Evolutionary conservation across 2,797 vertebrate genomes (phyloP).

Genomic region (Threskiornis aethiopicus): DNA sequence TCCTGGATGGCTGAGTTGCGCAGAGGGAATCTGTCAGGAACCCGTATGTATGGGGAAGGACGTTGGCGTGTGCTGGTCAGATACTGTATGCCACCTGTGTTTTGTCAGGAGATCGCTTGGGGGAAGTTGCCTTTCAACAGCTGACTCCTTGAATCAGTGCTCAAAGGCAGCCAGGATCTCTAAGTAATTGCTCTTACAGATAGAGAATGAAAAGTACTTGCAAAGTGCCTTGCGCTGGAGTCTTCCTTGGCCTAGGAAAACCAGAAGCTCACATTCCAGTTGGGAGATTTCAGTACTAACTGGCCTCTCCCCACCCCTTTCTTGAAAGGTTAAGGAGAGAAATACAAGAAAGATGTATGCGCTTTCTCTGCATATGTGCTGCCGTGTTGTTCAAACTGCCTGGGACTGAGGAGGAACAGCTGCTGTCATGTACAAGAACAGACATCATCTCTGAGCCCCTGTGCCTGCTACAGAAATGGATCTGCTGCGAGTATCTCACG

Average conservation of each 20-base stretch:
- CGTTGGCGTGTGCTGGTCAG: neutral
- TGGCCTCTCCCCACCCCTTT: no score
- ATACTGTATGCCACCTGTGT: rapidly evolving
- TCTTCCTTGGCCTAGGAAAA: neutral
- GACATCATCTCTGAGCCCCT: neutral
- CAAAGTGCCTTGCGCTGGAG: rapidly evolving
- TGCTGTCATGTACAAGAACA: rapidly evolving
- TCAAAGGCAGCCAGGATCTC: neutral
- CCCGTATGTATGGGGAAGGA: neutral
- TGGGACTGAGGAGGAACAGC: neutral
- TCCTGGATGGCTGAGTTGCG: neutral
- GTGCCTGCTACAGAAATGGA: rapidly evolving
- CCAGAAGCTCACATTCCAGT: neutral
- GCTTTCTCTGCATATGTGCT: neutral
- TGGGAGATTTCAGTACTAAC: neutral
- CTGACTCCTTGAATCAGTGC: neutral
- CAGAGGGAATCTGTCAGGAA: neutral
- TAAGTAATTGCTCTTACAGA: neutral
- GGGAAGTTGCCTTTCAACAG: neutral
- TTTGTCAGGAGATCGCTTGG: neutral
- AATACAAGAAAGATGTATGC: neutral
- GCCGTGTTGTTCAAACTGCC: neutral
- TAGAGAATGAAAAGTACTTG: neutral
- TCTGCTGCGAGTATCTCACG: rapidly evolving
- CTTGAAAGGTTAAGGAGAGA: neutral